Conservation (phyloP, 2,113 vertebrate species). For the Saccopteryx leptura region DNA sequence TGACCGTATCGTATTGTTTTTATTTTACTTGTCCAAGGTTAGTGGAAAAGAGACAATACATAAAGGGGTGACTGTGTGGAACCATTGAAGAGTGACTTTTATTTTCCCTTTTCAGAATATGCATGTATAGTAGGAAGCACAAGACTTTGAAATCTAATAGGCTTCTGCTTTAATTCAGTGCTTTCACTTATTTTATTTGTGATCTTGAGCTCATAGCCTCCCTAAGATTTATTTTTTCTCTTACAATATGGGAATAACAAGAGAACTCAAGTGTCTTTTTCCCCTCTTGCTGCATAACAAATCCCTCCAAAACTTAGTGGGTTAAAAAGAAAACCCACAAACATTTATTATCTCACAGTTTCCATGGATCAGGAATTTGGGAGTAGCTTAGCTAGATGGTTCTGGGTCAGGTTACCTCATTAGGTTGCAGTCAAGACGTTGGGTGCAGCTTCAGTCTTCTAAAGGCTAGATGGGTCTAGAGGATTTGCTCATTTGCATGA, state of each 20-base stretch:
- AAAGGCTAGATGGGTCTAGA: background rate
- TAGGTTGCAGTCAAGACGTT: background rate
- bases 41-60: background rate
- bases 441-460: background rate
- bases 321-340: background rate
- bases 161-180: background rate
- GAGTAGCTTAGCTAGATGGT: background rate
- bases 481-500: background rate
- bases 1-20: background rate
- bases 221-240: background rate
- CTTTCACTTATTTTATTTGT: constrained; percentile 1
- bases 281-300: background rate
- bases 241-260: background rate
- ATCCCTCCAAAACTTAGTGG: background rate
- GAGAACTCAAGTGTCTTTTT: background rate
- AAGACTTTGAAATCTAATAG: background rate
- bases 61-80: background rate
- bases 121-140: background rate
- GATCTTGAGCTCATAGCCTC: background rate
- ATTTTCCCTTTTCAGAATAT: background rate
- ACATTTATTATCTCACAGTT: background rate
- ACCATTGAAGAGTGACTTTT: constrained; percentile 1
- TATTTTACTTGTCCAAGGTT: background rate
- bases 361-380: background rate
- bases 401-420: background rate